Base-by-base conservation (phyloP, 2,797 vertebrate genomes). In the Nyctibius grandis region DNA sequence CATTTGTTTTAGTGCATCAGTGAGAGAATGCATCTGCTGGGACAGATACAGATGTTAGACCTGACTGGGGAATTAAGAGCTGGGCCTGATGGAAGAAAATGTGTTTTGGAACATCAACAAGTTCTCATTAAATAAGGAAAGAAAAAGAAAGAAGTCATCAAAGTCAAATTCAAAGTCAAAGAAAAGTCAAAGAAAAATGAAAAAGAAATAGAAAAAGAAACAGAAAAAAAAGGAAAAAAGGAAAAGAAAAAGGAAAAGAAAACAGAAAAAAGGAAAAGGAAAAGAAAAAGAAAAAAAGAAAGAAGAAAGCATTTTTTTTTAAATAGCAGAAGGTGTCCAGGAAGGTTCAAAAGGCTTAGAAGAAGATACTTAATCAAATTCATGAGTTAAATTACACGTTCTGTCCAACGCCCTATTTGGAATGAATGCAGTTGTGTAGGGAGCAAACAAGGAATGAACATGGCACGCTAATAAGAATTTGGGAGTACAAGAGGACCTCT, bases 31-130 rank as follows among this genome's bases (percentile, higher is more conserved):
- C 72, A 85, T 70, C 72, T 91, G 75, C 81, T 44, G 48, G 91
- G 86, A 73, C 77, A 88, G 45, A 85, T 93, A 93, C 59, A 92
- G 73, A 91, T 79, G 75, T 69, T 85, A 83, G 78, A 89, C 21
- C 63, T 91, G 34, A 75, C 1, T 80, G 47, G 79, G 67, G 79
- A 94, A 78, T 91, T 77, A 92, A n/a, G 57, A 91, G 8, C 28
- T 29, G n/a, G 42, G 29, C 29, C 28, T 85, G 83, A 89, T 77
- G 36, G 76, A 95, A 86, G 89, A 70, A 92, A 85, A 94, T 53
- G 57, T 75, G 51, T 72, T 94, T 76, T 82, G 63, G 83, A 94
- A 75, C n/a, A 91, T 67, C 80, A 85, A n/a, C 8, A 54, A 87
- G 20, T 82, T 22, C 21, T 87, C 75, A 64, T 82, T 93, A 93